These are phyloP conservation scores for Halcyon leucocephala DNA, from an alignment of 2,797 vertebrate species.

Conservation along the genomic window DNA sequence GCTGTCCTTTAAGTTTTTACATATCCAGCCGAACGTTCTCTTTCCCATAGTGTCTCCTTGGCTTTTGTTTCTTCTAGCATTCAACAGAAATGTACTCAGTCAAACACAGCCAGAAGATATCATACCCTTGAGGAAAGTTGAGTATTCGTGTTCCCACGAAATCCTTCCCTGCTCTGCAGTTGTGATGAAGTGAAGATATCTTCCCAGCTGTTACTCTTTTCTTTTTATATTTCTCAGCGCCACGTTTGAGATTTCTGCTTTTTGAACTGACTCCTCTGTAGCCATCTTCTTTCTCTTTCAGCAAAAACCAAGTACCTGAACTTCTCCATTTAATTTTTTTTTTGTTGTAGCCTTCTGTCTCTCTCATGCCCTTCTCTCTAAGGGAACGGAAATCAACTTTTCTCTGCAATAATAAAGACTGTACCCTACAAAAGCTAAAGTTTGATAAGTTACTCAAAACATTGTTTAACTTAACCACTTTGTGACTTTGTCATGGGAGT, in stretches of 20 bases:
- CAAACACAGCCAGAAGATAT: constrained; percentile 56
- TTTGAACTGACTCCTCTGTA: background rate
- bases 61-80: constrained; percentile 40
- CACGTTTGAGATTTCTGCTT: background rate
- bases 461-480: background rate
- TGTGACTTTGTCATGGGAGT: accelerated
- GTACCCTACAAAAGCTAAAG: background rate
- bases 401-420: background rate
- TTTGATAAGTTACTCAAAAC: background rate
- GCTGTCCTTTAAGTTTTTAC: constrained; percentile 36
- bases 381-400: background rate
- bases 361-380: background rate
- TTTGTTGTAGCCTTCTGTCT: background rate
- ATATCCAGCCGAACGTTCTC: constrained; percentile 22
- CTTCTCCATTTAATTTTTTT: background rate
- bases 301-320: background rate
- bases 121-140: background rate
- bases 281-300: background rate
- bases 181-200: background rate
- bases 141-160: background rate
- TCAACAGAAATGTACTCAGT: constrained; percentile 63
- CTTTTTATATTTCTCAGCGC: background rate
- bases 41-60: constrained; percentile 52
- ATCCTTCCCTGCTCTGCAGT: background rate
- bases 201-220: constrained; percentile 18